Percentiles rank a stretch among this genome's conserved stretches.
Conservation (phyloP, 2,888 invertebrate genomes). For the Lapara coniferarum region DNA sequence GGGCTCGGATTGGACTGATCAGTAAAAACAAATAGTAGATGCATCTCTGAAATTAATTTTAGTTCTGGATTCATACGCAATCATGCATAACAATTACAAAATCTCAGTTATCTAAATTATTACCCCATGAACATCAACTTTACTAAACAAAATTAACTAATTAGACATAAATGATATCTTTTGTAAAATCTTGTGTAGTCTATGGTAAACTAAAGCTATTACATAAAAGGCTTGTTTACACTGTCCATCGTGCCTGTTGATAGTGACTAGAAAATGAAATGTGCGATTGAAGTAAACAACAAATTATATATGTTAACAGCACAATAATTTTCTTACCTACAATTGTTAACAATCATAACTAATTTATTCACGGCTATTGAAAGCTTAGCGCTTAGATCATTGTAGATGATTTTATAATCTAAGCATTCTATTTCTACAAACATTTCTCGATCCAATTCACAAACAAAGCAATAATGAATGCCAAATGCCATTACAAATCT, state of each 20-base stretch:
- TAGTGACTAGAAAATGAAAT: background rate
- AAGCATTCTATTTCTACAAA: constrained; percentile 20
- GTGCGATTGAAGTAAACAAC: background rate
- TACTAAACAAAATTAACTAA: no score
- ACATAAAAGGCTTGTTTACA: background rate
- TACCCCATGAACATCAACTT: no score
- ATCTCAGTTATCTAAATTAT: no score
- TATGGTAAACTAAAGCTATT: background rate
- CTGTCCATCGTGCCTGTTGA: background rate
- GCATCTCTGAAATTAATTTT: background rate
- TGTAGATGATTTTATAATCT: constrained; percentile 1
- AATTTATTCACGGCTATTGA: constrained; percentile 18
- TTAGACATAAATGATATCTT: no score
- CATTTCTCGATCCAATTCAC: constrained; percentile 10
- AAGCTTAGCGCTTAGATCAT: constrained; percentile 9
- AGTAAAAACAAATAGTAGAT: no score
- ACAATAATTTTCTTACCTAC: constrained; percentile 22
- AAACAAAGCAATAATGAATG: constrained; percentile 17
- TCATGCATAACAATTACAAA: background rate
- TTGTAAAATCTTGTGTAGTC: background rate
- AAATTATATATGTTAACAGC: constrained; percentile 14
- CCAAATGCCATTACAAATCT: background rate
- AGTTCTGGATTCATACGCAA: background rate
- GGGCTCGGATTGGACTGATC: no score
- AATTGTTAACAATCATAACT: constrained; percentile 23